Percentiles rank a stretch among this genome's conserved stretches.
phyloP scores from a whole-genome alignment of 2,113 vertebrate species.

The Harpagus bidentatus region DNA sequence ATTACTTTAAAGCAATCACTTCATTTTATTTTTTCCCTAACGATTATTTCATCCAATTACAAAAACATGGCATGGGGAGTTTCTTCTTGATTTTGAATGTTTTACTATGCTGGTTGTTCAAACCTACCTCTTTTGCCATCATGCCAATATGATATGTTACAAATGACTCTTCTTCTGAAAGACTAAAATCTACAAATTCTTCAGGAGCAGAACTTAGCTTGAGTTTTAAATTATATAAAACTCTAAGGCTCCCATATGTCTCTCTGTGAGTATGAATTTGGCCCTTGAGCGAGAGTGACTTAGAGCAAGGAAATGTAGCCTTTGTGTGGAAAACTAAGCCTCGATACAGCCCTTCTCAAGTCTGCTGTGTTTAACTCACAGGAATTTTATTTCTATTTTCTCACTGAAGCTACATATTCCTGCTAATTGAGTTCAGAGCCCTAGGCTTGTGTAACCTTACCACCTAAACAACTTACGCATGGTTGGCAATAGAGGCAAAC shows the following conservation, averaged over 20 bases:
- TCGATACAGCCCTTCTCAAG: neutral
- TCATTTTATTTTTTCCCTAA: neutral
- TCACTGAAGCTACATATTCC: neutral
- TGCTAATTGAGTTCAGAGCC: neutral
- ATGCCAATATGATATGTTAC: neutral
- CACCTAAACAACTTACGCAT: neutral
- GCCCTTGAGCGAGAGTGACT: neutral
- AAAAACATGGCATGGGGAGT: neutral
- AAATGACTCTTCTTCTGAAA: neutral
- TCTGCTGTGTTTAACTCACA: neutral
- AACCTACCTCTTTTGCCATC: neutral
- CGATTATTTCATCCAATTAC: neutral
- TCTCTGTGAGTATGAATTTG: neutral
- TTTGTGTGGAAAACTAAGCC: neutral
- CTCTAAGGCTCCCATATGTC: neutral
- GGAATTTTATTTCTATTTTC: neutral
- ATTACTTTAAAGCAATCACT: neutral
- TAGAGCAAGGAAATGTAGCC: neutral
- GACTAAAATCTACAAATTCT: neutral
- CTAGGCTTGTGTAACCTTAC: neutral
- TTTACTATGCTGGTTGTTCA: neutral
- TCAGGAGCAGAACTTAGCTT: neutral
- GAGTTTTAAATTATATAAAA: neutral
- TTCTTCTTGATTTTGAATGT: neutral
- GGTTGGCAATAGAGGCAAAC: neutral